Base-by-base conservation (phyloP, 1,140 invertebrate species). In the Drosophila paulistorum region DNA sequence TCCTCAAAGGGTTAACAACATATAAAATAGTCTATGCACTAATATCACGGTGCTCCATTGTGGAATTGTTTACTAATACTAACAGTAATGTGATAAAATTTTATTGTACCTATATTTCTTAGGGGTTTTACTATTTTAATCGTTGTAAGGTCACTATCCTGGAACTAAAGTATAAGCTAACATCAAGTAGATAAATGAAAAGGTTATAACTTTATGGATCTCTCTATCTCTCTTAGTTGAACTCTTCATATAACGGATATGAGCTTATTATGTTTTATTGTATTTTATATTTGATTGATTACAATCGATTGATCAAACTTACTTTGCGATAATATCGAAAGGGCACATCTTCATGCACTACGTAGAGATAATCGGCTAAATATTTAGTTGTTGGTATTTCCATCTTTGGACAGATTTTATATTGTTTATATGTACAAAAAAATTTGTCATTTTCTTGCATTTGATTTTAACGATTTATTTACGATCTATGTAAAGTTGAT, bases 401-500 rank as follows among this genome's bases (percentile, higher is more conserved):
- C 91, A 92, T 91, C 86, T 91, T 91, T 61, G 90, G 89, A 82
- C 86, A 91, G 81, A 91, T 90, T 75, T 91, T 87, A 70, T 91
- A 91, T 74, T 87, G 83, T 72, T 91, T 91, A 45, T 83, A 76
- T 55, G 75, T 71, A 64, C 84, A 90, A 67, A 74, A 87, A 79
- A 91, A 90, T 64, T 91, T 91, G 81, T 91, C 90, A 91, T 91
- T 91, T 91, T 91, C 90, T 83, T 91, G 90, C 90, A 91, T 91
- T 91, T 90, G 87, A 73, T 70, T 65, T 59, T 3, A 6, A 30
- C 64, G 68, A 65, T 70, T 71, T 74, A 69, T 73, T 85, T 72
- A 76, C 45, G 75, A 82, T 65, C 54, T 30, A 69, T 23, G 39
- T 54, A 14, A 30, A 37, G 58, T 33, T 14, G 3, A 51, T 33